Conservation (phyloP, 2,797 vertebrate genomes). For the Notoglanidium macrostoma region DNA sequence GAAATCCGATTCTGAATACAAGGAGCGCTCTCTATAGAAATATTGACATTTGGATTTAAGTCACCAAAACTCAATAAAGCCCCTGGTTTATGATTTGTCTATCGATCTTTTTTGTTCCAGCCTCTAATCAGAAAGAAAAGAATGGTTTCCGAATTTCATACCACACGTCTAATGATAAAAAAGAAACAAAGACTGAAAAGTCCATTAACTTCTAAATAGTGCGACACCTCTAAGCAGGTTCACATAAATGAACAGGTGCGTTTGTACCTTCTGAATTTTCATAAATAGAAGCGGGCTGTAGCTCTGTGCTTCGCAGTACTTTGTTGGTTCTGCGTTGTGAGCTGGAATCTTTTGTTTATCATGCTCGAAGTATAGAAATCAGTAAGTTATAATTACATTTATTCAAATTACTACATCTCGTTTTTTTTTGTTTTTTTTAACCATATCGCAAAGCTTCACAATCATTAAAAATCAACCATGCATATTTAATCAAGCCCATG, state of each 20-base stretch:
- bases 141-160: neutral
- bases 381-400: slow-evolving; percentile 28
- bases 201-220: too few relatives aligned
- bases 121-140: neutral
- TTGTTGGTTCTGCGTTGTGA: neutral
- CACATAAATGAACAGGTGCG: neutral
- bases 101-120: neutral
- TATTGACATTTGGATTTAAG: neutral
- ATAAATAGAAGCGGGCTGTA: neutral
- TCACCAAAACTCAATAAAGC: neutral
- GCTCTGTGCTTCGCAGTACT: neutral
- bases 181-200: neutral
- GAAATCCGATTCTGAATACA: neutral
- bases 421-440: neutral
- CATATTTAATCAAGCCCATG: slow-evolving; percentile 20
- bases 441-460: neutral
- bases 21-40: neutral
- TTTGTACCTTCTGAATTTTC: neutral
- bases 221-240: neutral
- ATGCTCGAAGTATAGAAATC: slow-evolving; percentile 16
- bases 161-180: neutral
- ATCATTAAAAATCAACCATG: slow-evolving; percentile 33
- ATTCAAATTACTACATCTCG: slow-evolving; percentile 27
- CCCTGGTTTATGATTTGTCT: neutral
- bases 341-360: slow-evolving; percentile 17